phyloP scores from a whole-genome alignment of 2,113 vertebrate genomes.

The Alectura lathami region DNA sequence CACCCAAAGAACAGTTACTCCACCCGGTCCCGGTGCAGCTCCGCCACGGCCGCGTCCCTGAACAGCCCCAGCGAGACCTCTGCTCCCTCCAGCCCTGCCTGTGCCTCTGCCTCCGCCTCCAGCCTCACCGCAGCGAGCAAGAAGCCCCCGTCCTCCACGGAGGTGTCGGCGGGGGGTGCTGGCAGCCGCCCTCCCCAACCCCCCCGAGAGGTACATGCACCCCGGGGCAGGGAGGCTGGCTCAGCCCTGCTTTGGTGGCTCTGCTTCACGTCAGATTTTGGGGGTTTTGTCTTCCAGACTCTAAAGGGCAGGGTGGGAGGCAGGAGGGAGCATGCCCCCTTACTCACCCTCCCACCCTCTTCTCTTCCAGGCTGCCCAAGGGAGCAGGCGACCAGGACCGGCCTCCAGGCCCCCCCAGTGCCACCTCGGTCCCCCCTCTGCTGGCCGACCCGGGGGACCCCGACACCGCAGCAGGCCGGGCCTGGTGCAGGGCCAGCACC shows the following conservation, averaged over 20 bases:
- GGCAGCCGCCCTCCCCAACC: slow-evolving; percentile 67
- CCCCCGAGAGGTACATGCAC: slow-evolving; percentile 80
- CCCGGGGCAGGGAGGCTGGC: no score
- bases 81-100: slow-evolving; percentile 40
- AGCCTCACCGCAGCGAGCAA: slow-evolving; percentile 54
- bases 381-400: slow-evolving; percentile 74
- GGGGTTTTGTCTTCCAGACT: no score
- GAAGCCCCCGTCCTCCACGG: slow-evolving; percentile 18
- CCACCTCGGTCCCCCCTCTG: slow-evolving; percentile 73
- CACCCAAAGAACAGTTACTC: slow-evolving; percentile 93
- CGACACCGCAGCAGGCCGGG: slow-evolving; percentile 73
- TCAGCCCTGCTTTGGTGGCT: no score
- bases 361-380: slow-evolving; percentile 80
- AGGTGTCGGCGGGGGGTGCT: not conserved
- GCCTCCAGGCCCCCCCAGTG: slow-evolving; percentile 77
- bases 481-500: slow-evolving; percentile 71
- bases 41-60: slow-evolving; percentile 71
- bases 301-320: no score
- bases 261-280: no score
- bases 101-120: slow-evolving; percentile 65
- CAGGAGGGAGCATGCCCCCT: no score
- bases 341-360: not conserved
- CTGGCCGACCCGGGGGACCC: slow-evolving; percentile 47
- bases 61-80: slow-evolving; percentile 40
- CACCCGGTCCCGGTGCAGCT: slow-evolving; percentile 84